phyloP scores from a whole-genome alignment of 2,113 vertebrate genomes.

The Sander lucioperca region DNA sequence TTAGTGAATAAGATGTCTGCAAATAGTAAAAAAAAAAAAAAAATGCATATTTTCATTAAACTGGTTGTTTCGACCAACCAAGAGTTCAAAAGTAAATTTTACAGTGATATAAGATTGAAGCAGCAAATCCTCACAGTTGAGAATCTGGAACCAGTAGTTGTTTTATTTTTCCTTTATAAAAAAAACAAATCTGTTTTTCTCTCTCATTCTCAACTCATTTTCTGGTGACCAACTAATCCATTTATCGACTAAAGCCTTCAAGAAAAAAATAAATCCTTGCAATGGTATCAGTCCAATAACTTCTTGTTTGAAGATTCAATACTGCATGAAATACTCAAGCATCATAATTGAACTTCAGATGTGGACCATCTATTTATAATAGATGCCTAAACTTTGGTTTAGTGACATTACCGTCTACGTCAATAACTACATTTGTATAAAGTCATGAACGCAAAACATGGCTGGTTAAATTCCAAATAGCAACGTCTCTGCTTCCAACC shows the following conservation, averaged over 20 bases:
- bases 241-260: background rate
- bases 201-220: background rate
- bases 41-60: background rate
- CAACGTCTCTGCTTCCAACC: conserved; percentile 85
- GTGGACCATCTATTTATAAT: conserved; percentile 75
- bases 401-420: conserved; percentile 87
- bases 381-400: conserved; percentile 87
- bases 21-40: too few species aligned
- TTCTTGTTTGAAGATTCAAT: background rate
- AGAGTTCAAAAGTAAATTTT: background rate
- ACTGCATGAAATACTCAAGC: conserved; percentile 20
- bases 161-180: background rate
- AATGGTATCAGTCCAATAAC: background rate
- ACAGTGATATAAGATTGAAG: background rate
- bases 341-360: conserved; percentile 36
- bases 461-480: conserved; percentile 88
- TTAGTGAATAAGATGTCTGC: background rate
- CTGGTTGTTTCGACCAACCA: background rate
- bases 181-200: background rate
- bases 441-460: conserved; percentile 84
- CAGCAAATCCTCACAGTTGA: background rate
- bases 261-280: background rate
- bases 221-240: background rate
- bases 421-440: conserved; percentile 87
- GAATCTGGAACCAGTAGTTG: background rate